Evolutionary conservation across 2,113 vertebrate species (phyloP).

Genomic region (Coracopsis vasa): DNA sequence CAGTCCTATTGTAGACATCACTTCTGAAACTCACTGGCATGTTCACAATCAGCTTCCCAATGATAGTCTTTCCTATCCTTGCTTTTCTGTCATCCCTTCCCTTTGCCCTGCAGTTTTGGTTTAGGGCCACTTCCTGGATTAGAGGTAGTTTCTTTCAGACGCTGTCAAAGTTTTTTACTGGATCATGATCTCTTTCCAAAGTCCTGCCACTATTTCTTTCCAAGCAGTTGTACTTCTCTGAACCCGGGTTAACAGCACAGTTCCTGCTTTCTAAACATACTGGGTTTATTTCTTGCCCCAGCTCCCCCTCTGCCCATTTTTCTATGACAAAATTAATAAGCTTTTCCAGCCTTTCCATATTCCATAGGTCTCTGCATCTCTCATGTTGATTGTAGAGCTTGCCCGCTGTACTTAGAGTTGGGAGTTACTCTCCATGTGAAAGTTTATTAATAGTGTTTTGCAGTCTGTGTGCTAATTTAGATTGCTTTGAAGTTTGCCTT

Average conservation of each 20-base stretch:
- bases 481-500: slow-evolving; percentile 33
- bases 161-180: background rate
- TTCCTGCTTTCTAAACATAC: background rate
- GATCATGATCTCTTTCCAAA: background rate
- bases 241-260: background rate
- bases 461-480: background rate
- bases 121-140: background rate
- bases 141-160: background rate
- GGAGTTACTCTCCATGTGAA: background rate
- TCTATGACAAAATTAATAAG: background rate
- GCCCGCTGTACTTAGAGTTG: background rate
- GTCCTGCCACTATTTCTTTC: background rate
- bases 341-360: background rate
- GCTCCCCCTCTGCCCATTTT: background rate
- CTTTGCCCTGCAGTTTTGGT: background rate
- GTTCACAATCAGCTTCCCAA: background rate
- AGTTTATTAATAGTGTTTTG: background rate
- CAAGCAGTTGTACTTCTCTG: background rate
- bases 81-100: background rate
- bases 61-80: background rate
- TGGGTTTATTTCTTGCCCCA: background rate
- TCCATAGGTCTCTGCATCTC: fast-evolving
- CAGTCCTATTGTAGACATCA: background rate
- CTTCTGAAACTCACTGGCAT: background rate
- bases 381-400: background rate